A percentile compares a stretch with the other conserved stretches of the same genome.
Evolutionary conservation across 2,888 invertebrate species (phyloP).

Genomic region (Anagyrus pseudococci): DNA sequence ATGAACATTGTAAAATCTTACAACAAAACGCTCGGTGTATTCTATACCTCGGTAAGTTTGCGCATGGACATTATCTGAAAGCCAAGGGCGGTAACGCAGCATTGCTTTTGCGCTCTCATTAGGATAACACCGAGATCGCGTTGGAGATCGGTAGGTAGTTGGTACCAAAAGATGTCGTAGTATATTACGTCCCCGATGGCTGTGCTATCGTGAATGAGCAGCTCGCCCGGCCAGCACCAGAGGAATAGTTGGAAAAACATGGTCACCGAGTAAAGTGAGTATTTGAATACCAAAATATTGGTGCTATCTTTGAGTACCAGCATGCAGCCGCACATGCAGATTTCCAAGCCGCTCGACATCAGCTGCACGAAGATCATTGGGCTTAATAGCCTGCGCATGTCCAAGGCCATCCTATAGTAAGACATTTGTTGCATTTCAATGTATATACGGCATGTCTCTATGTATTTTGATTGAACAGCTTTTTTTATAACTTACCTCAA

Average conservation of each 20-base stretch:
- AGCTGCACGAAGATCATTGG: conserved; percentile 42
- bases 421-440: no score
- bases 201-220: conserved; percentile 40
- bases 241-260: conserved; percentile 36
- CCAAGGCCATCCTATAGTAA: conserved; percentile 36
- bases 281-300: conserved; percentile 15
- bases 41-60: conserved; percentile 40
- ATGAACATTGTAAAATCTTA: no score
- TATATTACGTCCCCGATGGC: conserved; percentile 36
- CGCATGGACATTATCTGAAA: conserved; percentile 38
- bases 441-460: no score
- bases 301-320: conserved; percentile 40
- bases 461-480: neutral
- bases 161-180: conserved; percentile 40
- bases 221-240: conserved; percentile 42
- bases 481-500: neutral
- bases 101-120: conserved; percentile 38
- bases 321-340: conserved; percentile 40
- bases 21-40: neutral
- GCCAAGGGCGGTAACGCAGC: conserved; percentile 35
- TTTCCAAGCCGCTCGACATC: conserved; percentile 42
- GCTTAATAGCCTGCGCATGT: conserved; percentile 38
- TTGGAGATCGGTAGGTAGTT: conserved; percentile 27
- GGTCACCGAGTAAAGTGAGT: neutral
- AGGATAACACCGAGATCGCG: conserved; percentile 37